These are phyloP conservation scores for Pelecanoides urinatrix DNA, from an alignment of 2,113 vertebrate genomes.

Conservation along the genomic window DNA sequence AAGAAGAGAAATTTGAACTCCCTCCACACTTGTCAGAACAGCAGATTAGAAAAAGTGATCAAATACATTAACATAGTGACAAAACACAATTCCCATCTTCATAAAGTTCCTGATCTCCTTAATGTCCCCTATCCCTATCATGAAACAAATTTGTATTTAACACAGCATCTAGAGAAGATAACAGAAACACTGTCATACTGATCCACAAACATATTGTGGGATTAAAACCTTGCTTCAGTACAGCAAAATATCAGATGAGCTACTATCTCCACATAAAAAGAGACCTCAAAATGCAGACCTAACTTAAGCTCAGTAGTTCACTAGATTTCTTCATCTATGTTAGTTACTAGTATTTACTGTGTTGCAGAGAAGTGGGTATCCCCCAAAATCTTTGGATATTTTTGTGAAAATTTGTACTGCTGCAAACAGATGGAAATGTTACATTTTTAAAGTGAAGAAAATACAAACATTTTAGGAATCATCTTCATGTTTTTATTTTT, in stretches of 20 bases:
- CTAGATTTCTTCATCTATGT: neutral
- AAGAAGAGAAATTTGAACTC: neutral
- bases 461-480: neutral
- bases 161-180: neutral
- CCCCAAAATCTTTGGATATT: neutral
- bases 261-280: neutral
- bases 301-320: neutral
- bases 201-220: neutral
- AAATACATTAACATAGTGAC: neutral
- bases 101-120: neutral
- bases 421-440: neutral
- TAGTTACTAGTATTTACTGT: neutral
- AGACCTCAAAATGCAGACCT: neutral
- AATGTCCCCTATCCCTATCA: neutral
- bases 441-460: neutral
- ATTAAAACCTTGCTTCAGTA: neutral
- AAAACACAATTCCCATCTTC: neutral
- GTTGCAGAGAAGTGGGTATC: neutral
- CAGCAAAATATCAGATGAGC: neutral
- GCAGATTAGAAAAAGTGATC: neutral
- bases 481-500: neutral
- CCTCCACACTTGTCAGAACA: neutral
- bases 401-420: neutral
- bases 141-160: neutral
- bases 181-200: neutral